These are phyloP conservation scores for Dicaeum eximium DNA, from an alignment of 2,113 vertebrate species.

Conservation along the genomic window DNA sequence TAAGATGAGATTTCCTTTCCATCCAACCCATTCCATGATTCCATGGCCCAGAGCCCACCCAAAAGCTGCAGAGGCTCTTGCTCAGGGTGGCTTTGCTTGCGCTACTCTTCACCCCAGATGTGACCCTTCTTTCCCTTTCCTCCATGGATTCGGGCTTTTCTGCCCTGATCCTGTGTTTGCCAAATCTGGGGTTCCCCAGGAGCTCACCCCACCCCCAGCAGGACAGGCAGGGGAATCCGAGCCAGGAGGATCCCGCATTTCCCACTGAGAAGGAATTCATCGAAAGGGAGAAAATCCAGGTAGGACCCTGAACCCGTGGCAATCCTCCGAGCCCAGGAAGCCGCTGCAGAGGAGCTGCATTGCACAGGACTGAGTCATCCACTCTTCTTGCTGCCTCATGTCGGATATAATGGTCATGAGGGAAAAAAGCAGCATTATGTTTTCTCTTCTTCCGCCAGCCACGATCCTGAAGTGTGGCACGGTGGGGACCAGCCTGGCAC, in stretches of 20 bases:
- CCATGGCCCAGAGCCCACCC: background rate
- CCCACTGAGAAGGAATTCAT: background rate
- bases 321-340: background rate
- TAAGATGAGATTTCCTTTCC: background rate
- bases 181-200: accelerated
- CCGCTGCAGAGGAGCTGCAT: background rate
- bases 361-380: constrained; percentile 30
- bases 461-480: background rate
- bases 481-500: background rate
- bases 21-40: background rate
- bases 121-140: background rate
- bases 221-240: background rate
- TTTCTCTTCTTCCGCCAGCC: background rate
- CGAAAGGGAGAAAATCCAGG: accelerated
- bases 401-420: background rate
- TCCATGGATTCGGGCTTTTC: background rate
- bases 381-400: background rate
- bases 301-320: background rate
- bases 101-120: background rate
- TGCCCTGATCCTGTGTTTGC: background rate
- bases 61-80: background rate
- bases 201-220: background rate
- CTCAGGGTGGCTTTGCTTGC: background rate
- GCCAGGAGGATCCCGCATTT: accelerated
- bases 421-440: background rate